A percentile compares a stretch with the other conserved stretches of the same genome.
Evolutionary conservation across 2,797 vertebrate species (phyloP).

Genomic region (Sebastiscus albofasciatus): DNA sequence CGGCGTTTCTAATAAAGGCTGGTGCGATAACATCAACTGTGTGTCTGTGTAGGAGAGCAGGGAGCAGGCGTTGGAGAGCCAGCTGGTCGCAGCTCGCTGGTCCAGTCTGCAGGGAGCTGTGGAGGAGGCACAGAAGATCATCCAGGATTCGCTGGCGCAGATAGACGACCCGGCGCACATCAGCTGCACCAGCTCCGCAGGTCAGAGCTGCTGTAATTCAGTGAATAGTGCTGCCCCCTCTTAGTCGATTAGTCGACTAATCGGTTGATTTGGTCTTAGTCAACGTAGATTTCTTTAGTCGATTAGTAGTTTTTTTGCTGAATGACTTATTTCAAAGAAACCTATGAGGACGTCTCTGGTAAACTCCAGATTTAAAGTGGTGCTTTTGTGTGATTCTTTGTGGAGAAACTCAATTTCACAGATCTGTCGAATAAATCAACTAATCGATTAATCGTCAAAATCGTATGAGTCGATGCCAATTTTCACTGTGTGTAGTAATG

Average conservation of each 20-base stretch:
- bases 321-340: too few species aligned
- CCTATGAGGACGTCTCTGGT: too few species aligned
- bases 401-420: too few species aligned
- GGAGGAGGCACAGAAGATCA: slow-evolving; percentile 85
- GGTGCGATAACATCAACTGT: background rate
- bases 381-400: too few species aligned
- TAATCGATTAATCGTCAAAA: too few species aligned
- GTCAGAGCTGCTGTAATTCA: slow-evolving; percentile 61
- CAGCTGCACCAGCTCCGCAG: slow-evolving; percentile 91
- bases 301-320: too few species aligned
- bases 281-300: too few species aligned
- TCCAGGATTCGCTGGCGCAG: slow-evolving; percentile 87
- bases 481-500: background rate
- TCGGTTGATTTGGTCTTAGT: too few species aligned
- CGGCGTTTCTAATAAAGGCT: background rate
- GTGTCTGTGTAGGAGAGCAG: slow-evolving; percentile 79
- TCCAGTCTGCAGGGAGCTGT: slow-evolving; percentile 80
- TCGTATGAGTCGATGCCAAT: background rate
- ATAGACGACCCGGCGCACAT: slow-evolving; percentile 90
- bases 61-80: slow-evolving; percentile 79
- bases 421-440: too few species aligned
- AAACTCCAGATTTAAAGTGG: too few species aligned
- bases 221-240: background rate
- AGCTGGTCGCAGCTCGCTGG: slow-evolving; percentile 81
- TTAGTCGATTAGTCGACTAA: too few species aligned